Conservation (phyloP, 1,140 invertebrate species). For the Andricus grossulariae region DNA sequence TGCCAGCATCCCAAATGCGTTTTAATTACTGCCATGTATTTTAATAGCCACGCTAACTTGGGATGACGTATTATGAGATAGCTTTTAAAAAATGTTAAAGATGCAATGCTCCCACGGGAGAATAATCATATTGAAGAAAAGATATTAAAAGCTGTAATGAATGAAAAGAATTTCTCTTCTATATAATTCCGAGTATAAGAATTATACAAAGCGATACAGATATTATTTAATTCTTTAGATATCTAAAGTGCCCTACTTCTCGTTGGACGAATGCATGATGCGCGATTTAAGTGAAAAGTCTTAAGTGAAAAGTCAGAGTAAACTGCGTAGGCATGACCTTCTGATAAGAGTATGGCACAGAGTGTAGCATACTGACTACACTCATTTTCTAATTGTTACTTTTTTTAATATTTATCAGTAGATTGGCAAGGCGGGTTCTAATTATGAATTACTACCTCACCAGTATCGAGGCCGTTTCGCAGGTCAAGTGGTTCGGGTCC, state of each 20-base stretch:
- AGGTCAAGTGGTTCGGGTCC: too few relatives aligned
- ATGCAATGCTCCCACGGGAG: slow-evolving; percentile 56
- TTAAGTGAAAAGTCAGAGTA: not conserved
- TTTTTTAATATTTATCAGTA: slow-evolving; percentile 63
- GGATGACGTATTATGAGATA: slow-evolving; percentile 69
- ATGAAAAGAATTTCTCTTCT: slow-evolving; percentile 58
- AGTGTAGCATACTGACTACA: slow-evolving; percentile 53
- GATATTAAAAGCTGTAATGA: slow-evolving; percentile 59
- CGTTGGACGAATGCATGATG: not conserved
- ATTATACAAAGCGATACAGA: slow-evolving; percentile 46
- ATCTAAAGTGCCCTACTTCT: slow-evolving; percentile 18
- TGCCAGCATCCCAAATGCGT: slow-evolving; percentile 26
- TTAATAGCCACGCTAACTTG: slow-evolving; percentile 72
- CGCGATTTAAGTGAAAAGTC: not conserved
- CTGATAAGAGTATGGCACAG: slow-evolving; percentile 44
- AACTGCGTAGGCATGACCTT: slow-evolving; percentile 33
- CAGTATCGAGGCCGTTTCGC: too few relatives aligned
- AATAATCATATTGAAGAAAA: slow-evolving; percentile 48
- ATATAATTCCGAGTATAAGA: slow-evolving; percentile 54
- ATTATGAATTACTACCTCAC: too few relatives aligned
- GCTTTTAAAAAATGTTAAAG: slow-evolving; percentile 73
- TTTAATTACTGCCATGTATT: slow-evolving; percentile 70
- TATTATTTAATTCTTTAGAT: slow-evolving; percentile 41
- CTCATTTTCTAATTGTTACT: slow-evolving; percentile 64
- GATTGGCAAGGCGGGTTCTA: too few relatives aligned